A percentile compares a stretch with the other conserved stretches of the same genome.
These are phyloP conservation scores for Dendrocopos noguchii DNA, from an alignment of 2,113 vertebrate species.

Conservation along the genomic window DNA sequence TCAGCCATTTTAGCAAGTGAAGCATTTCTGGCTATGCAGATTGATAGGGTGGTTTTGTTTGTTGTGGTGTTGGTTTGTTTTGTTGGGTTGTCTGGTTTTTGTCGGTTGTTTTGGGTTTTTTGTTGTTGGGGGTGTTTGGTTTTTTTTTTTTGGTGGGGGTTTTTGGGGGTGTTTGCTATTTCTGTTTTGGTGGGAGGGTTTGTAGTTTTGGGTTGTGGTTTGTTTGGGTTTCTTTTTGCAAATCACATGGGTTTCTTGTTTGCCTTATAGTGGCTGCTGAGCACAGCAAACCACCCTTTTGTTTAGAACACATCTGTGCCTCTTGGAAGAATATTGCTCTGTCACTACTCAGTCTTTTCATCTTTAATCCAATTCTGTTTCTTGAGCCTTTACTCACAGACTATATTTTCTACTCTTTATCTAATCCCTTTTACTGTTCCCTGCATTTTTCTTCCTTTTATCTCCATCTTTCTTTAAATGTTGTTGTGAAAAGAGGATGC, in stretches of 20 bases:
- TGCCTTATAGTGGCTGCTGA: not conserved
- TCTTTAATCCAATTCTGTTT: not conserved
- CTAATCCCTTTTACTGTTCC: not conserved
- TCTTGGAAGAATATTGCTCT: not conserved
- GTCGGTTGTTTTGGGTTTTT: too few relatives aligned
- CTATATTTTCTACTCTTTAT: not conserved
- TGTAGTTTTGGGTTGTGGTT: too few relatives aligned
- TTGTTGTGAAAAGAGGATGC: not conserved
- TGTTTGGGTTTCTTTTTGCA: not conserved
- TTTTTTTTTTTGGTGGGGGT: too few relatives aligned
- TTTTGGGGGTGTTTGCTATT: too few relatives aligned
- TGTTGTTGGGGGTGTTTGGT: too few relatives aligned
- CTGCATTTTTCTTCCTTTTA: not conserved
- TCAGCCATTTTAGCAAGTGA: not conserved
- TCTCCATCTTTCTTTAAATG: not conserved
- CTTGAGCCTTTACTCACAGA: not conserved
- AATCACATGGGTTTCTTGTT: not conserved
- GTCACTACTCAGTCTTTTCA: not conserved
- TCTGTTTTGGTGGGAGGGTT: too few relatives aligned
- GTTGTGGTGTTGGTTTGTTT: too few relatives aligned
- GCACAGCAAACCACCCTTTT: not conserved
- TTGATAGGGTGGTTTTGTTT: not conserved
- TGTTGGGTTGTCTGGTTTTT: too few relatives aligned
- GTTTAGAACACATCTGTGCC: not conserved
- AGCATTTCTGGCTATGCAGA: not conserved